Base-by-base conservation (phyloP, 2,888 invertebrate species). In the Sericinus montela region DNA sequence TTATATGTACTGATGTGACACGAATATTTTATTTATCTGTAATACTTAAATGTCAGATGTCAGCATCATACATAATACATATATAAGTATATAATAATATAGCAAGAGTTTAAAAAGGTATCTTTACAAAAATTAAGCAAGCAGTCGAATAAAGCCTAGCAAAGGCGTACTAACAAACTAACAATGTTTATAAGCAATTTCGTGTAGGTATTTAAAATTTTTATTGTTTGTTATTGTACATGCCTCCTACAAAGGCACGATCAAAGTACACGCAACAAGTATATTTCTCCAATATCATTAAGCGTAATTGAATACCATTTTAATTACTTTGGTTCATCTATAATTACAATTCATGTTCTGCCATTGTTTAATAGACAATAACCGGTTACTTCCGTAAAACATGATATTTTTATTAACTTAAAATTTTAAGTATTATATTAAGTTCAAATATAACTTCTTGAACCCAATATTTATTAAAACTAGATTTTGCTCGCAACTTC, bases 191-290 rank as follows among this genome's bases (percentile, higher is more conserved):
- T 48, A 23, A 37, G 23, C 13, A 25, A 48, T 23, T 42, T 11
- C 48, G 37, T 48, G 48, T 48, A 42, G 48, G 48, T 48, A 47
- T 30, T 5, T 29, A 10, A 3, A 23, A 23, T 38, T 7, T 32
- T 32, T 11, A 11, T 28, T 13, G 6, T 25, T 9, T 38, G 6
- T 13, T 35, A n/a, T 41, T n/a, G 6, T 23, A 34, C 10, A 28
- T 14, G 3, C 10, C 25, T 11, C n/a, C 25, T 13, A 47, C 35
- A 47, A 40, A 47, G 40, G 23, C 25, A 45, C 5, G 11, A 19
- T 9, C 8, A 7, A 45, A 10, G 13, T 39, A 39, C 25, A 32
- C 23, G 38, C 32, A 38, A 46, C n/a, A 5, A 32, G 25, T 15
- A 39, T 46, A 25, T 10, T 25, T 8, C 25, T 28, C 35, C 6